These are phyloP conservation scores for Mythimna loreyi DNA, from an alignment of 2,888 invertebrate species.

Conservation along the genomic window DNA sequence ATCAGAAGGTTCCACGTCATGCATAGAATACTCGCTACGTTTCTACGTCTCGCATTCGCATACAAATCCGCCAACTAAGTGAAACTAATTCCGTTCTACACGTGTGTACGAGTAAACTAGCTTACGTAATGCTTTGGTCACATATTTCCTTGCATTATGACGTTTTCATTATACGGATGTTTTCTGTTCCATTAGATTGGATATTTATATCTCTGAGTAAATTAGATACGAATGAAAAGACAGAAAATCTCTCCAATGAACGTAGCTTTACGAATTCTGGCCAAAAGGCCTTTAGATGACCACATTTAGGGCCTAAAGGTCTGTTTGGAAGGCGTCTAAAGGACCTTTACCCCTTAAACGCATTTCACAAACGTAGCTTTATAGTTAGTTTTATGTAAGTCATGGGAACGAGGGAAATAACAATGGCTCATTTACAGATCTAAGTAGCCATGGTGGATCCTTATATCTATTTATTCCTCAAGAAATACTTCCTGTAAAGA, in stretches of 20 bases:
- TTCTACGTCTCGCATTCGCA: slow-evolving; percentile 10
- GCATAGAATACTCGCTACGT: slow-evolving; percentile 6
- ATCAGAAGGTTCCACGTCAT: not conserved
- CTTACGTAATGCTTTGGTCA: slow-evolving; percentile 26
- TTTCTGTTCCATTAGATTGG: not conserved
- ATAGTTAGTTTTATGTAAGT: slow-evolving; percentile 8
- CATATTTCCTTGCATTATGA: slow-evolving; percentile 13
- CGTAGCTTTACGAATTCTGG: no score
- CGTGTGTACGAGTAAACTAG: slow-evolving; percentile 36
- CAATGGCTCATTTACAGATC: not conserved
- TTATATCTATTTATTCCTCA: not conserved
- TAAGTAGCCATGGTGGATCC: not conserved
- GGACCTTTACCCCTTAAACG: no score
- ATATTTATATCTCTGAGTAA: not conserved
- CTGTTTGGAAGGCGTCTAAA: no score
- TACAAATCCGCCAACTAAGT: slow-evolving; percentile 17
- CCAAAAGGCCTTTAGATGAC: no score
- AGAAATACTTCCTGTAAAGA: not conserved
- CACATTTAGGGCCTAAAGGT: no score
- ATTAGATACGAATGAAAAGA: not conserved
- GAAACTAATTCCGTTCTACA: slow-evolving; percentile 35
- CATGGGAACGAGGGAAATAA: not conserved
- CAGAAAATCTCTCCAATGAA: not conserved
- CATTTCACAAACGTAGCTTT: not conserved
- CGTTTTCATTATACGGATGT: not conserved